Conservation (phyloP, 2,888 invertebrate genomes). For the Acrobasis suavella region DNA sequence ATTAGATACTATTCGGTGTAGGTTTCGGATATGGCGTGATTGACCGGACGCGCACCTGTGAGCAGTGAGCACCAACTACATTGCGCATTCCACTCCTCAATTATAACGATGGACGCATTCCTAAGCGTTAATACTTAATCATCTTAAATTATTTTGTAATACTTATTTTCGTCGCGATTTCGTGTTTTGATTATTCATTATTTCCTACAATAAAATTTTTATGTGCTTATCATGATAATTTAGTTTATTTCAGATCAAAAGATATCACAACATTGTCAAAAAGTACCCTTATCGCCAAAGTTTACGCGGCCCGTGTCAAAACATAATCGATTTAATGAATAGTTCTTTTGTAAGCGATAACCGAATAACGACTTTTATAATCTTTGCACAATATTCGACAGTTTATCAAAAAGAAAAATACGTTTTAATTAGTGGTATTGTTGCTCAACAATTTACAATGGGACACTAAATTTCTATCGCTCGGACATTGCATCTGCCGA, state of each 20-base stretch:
- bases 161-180: not conserved
- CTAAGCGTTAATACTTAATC: constrained; percentile 22
- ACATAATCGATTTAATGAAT: constrained; percentile 48
- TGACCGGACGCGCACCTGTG: constrained; percentile 79
- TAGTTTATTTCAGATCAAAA: not conserved
- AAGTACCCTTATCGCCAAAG: constrained; percentile 38
- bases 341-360: constrained; percentile 35
- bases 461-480: constrained; percentile 51
- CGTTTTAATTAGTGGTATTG: constrained; percentile 73
- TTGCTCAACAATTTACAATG: constrained; percentile 56
- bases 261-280: constrained; percentile 5
- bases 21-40: constrained; percentile 62
- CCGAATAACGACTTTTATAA: constrained; percentile 40
- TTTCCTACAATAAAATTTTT: not conserved
- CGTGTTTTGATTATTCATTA: constrained; percentile 1
- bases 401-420: constrained; percentile 52
- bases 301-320: constrained; percentile 42
- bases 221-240: not conserved
- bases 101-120: constrained; percentile 38
- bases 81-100: constrained; percentile 56
- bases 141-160: constrained; percentile 14
- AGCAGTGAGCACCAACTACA: constrained; percentile 44
- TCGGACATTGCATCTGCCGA: constrained; percentile 61
- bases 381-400: constrained; percentile 49
- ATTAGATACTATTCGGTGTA: constrained; percentile 21